Conservation (phyloP, 2,113 vertebrate species). For the Psittacula cyanocephala region DNA sequence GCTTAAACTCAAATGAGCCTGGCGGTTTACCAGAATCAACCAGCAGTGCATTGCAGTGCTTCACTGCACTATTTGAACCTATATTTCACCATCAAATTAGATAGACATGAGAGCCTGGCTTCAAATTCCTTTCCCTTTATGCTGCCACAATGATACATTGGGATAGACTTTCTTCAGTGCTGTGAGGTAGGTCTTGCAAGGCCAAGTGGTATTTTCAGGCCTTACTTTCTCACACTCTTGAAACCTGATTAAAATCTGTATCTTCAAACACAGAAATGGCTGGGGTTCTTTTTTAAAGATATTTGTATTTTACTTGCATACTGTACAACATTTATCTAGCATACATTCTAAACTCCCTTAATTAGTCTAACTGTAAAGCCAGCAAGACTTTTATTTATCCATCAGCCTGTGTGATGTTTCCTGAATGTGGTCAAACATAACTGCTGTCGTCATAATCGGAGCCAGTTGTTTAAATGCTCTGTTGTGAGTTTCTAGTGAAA, state of each 20-base stretch:
- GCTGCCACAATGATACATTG: not conserved
- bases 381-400: not conserved
- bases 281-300: not conserved
- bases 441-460: not conserved
- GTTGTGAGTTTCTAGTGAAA: constrained; percentile 64
- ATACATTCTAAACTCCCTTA: not conserved
- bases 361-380: not conserved
- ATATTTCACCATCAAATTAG: not conserved
- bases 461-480: constrained; percentile 62
- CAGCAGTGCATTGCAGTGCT: not conserved
- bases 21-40: not conserved
- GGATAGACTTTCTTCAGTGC: not conserved
- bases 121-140: not conserved
- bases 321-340: not conserved
- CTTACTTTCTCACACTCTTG: not conserved
- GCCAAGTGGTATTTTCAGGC: not conserved
- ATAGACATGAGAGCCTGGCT: not conserved
- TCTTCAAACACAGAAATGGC: not conserved
- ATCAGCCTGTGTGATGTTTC: not conserved
- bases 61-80: not conserved
- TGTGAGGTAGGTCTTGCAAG: not conserved
- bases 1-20: not conserved
- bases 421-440: not conserved
- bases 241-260: not conserved
- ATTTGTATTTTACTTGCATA: not conserved